Evolutionary conservation across 2,113 vertebrate genomes (phyloP), one percentile per base, ranked within the genome.

Genomic region (Oceanodroma tethys): DNA sequence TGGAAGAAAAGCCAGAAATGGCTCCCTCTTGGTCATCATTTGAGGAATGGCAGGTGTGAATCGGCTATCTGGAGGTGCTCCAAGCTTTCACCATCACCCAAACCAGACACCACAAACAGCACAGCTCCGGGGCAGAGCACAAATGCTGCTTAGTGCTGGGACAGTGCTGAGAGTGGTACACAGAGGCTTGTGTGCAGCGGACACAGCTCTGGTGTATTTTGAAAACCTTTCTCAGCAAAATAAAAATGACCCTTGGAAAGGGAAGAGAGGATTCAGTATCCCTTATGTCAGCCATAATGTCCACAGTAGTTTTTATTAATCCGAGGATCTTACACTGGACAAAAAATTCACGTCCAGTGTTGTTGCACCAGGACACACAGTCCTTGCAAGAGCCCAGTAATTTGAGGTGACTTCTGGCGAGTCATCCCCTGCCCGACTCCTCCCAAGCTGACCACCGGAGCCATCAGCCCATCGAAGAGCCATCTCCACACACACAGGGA

Each of bases 401-500:
- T 29, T 36, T 48, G 23, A 53, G 19, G 45, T 55, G 32, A 76
- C 29, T 81, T 63, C 60, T 79, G 26, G 43, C 1, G 1, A 84
- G 9, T 40, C 5, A 34, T 2, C 2, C 16, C 13, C n/a, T 38
- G 15, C 15, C 16, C 18, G 2, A 2, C 25, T 56, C 21, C 27
- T 72, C 29, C 58, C 27, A 60, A 25, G 23, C 27, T 26, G 17
- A 30, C 26, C 40, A 30, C 11, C 1, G 1, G 36, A 48, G 26
- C 43, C 30, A 27, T 43, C 38, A 72, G 58, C 36, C 47, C 47
- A 62, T 11, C 2, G 0, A 34, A 52, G 70, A 34, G 15, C 34
- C 1, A 2, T 10, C 53, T 75, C 16, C 12, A 16, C 0, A 1
- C 40, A 47, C n/a, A 18, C 26, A 21, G n/a, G 32, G 29, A 56